Base-by-base conservation (phyloP, 2,888 invertebrate genomes). In the Drosophila siamana region DNA sequence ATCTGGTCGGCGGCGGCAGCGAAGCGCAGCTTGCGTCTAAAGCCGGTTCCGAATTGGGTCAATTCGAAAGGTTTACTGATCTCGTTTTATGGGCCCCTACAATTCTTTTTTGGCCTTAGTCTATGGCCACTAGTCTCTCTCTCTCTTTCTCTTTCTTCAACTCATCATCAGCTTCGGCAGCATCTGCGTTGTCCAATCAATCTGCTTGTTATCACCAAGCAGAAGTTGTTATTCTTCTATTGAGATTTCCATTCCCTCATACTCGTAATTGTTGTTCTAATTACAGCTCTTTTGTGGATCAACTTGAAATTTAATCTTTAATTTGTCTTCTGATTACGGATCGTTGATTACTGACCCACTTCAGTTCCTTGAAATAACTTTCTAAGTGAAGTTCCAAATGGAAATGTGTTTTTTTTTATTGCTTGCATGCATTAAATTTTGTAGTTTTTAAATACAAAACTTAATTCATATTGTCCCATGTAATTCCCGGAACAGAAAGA, bases 31-130 rank as follows among this genome's bases (percentile, higher is more conserved):
- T 22, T 15, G 33, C 43, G 24, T 56, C 60, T 46, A 56, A 52
- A 88, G 84, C 85, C 86, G 86, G 85, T 88, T 88, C 67, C 40
- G 59, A 85, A 86, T 69, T 86, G 69, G 85, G 85, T 85, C 85
- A 88, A 79, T 86, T 78, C 66, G 80, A 86, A 85, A 86, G 86
- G 88, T 88, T 88, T 86, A 67, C 63, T 81, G 83, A 86, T 83
- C 87, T 82, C 60, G 72, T 85, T 86, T 87, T 72, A 81, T 71
- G 64, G 72, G 51, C 63, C 4, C 67, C 60, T n/a, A 54, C 47
- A 44, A 65, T 80, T 80, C 71, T 76, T 59, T 55, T 33, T 33
- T 44, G 19, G 50, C 36, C 73, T 52, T 28, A 56, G 55, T 51
- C 28, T 9, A 19, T 26, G 24, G 7, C 26, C 48, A 48, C 40